Evolutionary conservation across 2,113 vertebrate species (phyloP), one percentile per base, ranked within the genome.

Genomic region (Oceanodroma tethys): DNA sequence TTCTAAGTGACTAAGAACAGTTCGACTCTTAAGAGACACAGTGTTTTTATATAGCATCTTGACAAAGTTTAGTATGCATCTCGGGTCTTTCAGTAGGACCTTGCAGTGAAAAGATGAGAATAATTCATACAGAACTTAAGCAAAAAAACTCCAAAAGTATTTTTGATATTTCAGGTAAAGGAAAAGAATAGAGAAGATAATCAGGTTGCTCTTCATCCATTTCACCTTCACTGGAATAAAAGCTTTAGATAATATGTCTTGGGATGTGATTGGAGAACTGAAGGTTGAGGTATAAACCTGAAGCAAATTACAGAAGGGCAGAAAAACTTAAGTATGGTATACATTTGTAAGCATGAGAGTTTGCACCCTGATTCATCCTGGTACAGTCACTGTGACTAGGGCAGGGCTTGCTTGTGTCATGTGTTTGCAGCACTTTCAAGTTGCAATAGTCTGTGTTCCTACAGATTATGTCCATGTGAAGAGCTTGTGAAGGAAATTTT

Each of bases 331-430:
- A 34, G 8, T 53, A 9, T 55, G 12, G 19, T 40, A 2, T 25
- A 10, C 0, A 0, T 23, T 48, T 32, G 10, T 81, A 34, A 72
- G 27, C 13, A 23, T 52, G 10, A 30, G 50, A 47, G 29, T 34
- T 78, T 32, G 12, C 55, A 16, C 11, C 3, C 27, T 87, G 36
- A 4, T 82, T 93, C 70, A 52, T 47, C 5, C 0, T 0, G 5
- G 26, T 60, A 7, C 19, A 45, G 48, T 91, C 81, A 53, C 13
- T 16, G 6, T 36, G 34, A 36, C 19, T 21, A 23, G 43, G n/a
- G 36, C 14, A 6, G 52, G 52, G 43, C 34, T 59, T 38, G 50
- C 12, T 27, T 55, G 43, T 62, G 29, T 75, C 59, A 21, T 20
- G 21, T n/a, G n/a, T 81, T 83, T 13, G 23, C 29, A 34, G 19